Evolutionary conservation across 2,888 invertebrate species (phyloP), one percentile per base, ranked within the genome.

Genomic region (Geophilus truncorum): DNA sequence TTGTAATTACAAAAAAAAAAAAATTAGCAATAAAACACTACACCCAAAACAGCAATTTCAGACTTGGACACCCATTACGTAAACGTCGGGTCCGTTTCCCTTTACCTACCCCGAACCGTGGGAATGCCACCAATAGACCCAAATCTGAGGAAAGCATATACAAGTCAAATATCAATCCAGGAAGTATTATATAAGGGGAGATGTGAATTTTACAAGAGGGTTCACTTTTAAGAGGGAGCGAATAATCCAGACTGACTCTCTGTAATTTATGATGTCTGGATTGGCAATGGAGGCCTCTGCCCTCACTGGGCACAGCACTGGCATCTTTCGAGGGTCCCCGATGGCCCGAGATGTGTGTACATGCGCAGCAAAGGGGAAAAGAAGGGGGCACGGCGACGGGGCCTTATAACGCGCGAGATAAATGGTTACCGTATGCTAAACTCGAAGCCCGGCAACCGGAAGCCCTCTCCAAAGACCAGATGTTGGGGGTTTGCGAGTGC

Each of bases 241-340:
- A 77, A 77, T 77, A 77, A 77, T 77, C 77, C 36, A 77, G 77
- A 77, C 77, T 77, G 36, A 36, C 32, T 28, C n/a, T 34, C n/a
- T 18, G 18, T 77, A 77, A 77, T 77, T 77, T 77, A 77, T 77
- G 36, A 34, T 77, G 77, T 77, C 77, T 77, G 77, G 77, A 77
- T 77, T 34, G 34, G 36, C 77, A 32, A 77, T 51, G 77, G 34
- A 77, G 36, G 34, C 23, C 36, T 36, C 77, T 77, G 30, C 51
- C 51, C 51, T 51, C 18, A 51, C 51, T 51, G 51, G 51, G 51
- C 51, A 51, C 51, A 51, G 51, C 51, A 51, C 51, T 18, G 51
- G 51, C 51, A 51, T 51, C 51, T 51, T 51, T 51, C 15, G 51
- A 51, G 51, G 51, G 51, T 51, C 51, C 51, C 51, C 18, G 51